Conservation (phyloP, 1,140 invertebrate genomes). For the Zaprionus davidi region DNA sequence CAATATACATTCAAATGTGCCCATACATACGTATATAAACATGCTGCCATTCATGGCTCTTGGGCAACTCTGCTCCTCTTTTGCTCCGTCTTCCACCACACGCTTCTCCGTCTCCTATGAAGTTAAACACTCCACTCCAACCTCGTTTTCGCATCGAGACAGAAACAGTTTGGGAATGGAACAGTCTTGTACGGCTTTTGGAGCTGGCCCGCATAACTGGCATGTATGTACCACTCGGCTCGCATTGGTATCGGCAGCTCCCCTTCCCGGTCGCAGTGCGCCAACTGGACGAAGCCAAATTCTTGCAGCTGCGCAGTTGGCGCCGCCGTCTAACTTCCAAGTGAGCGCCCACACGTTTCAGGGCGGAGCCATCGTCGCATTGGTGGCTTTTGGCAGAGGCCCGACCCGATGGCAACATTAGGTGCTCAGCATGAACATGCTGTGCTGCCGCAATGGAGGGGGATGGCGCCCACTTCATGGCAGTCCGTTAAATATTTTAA, state of each 20-base stretch:
- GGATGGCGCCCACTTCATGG: constrained; percentile 20
- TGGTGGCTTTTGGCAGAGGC: constrained; percentile 55
- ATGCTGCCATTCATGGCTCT: not conserved
- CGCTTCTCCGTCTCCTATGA: constrained; percentile 15
- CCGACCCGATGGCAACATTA: constrained; percentile 51
- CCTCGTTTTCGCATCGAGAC: not conserved
- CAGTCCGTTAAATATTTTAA: constrained; percentile 76
- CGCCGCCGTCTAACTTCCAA: constrained; percentile 64
- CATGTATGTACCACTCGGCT: not conserved
- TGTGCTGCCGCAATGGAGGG: constrained; percentile 15
- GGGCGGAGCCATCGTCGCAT: constrained; percentile 74
- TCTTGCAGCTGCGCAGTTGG: constrained; percentile 73
- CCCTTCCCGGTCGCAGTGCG: constrained; percentile 42
- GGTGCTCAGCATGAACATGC: constrained; percentile 49
- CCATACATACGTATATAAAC: not conserved
- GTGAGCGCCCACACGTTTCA: constrained; percentile 61
- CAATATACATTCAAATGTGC: not conserved
- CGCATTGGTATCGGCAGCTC: constrained; percentile 33
- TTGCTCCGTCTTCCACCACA: not conserved
- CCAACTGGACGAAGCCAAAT: constrained; percentile 72
- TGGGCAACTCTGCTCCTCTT: not conserved
- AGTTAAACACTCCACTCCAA: constrained; percentile 9
- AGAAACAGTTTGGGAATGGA: constrained; percentile 70
- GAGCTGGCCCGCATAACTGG: constrained; percentile 7
- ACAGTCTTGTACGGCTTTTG: constrained; percentile 58